Evolutionary conservation across 2,888 invertebrate genomes (phyloP).

Genomic region (Alcis repandata): DNA sequence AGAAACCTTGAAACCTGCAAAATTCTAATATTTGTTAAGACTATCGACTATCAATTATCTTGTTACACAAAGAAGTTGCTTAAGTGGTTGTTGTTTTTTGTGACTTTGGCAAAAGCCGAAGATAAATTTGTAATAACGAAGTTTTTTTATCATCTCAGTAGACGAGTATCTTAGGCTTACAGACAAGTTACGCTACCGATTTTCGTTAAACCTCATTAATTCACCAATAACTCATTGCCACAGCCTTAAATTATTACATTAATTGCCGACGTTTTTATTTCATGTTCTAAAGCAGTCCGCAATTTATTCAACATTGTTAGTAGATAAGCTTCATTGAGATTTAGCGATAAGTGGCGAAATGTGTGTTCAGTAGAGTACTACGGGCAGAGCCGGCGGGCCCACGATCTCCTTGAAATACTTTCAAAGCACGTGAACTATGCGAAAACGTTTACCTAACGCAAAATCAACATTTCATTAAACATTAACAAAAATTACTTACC

Average conservation of each 20-base stretch:
- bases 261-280: constrained; percentile 23
- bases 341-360: constrained; percentile 49
- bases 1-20: constrained; percentile 27
- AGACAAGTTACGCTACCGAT: background rate
- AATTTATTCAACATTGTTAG: constrained; percentile 25
- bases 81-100: constrained; percentile 12
- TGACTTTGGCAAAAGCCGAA: background rate
- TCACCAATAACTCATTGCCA: constrained; percentile 15
- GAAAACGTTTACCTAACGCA: constrained; percentile 78
- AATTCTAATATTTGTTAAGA: constrained; percentile 25
- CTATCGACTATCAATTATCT: constrained; percentile 24
- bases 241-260: constrained; percentile 20
- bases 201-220: constrained; percentile 7
- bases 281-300: constrained; percentile 29
- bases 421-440: constrained; percentile 81
- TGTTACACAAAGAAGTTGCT: constrained; percentile 20
- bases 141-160: background rate
- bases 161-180: background rate
- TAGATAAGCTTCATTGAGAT: constrained; percentile 35
- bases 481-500: constrained; percentile 70
- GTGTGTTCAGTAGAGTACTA: constrained; percentile 55
- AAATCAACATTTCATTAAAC: constrained; percentile 69
- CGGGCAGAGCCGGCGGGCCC: constrained; percentile 56
- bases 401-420: constrained; percentile 86
- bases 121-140: background rate